These are phyloP conservation scores for Lepidochrysops patricia DNA, from an alignment of 2,888 invertebrate genomes.

Conservation along the genomic window DNA sequence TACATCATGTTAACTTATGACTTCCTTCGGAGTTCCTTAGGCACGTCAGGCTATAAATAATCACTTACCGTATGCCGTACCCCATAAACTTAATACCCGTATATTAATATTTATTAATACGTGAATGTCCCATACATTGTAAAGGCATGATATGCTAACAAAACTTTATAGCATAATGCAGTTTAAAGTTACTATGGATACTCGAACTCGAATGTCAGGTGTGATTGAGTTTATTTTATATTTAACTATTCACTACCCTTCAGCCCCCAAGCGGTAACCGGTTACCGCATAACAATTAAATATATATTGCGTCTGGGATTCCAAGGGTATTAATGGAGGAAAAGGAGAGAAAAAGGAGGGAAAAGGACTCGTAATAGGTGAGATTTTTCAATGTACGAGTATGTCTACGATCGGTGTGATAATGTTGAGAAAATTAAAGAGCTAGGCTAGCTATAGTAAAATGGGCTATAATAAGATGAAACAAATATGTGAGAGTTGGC, in stretches of 20 bases:
- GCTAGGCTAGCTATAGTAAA: too few relatives aligned
- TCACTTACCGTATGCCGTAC: conserved; percentile 62
- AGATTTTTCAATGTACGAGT: too few relatives aligned
- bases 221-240: background rate
- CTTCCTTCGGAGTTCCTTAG: conserved; percentile 32
- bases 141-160: conserved; percentile 60
- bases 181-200: background rate
- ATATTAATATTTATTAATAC: conserved; percentile 70
- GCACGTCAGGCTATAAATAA: conserved; percentile 59
- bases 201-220: background rate
- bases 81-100: conserved; percentile 64
- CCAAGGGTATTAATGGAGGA: too few relatives aligned
- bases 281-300: background rate
- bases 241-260: too few relatives aligned
- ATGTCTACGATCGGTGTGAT: too few relatives aligned
- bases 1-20: conserved; percentile 22
- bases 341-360: too few relatives aligned
- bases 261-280: too few relatives aligned
- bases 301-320: too few relatives aligned
- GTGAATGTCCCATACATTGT: conserved; percentile 47
- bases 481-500: too few relatives aligned
- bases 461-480: too few relatives aligned
- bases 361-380: too few relatives aligned
- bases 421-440: too few relatives aligned
- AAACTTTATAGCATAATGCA: conserved; percentile 61